Conservation (phyloP, 30 jellyfish, hydroid and myxozoan genomes). For the Clytia hemisphaerica region DNA sequence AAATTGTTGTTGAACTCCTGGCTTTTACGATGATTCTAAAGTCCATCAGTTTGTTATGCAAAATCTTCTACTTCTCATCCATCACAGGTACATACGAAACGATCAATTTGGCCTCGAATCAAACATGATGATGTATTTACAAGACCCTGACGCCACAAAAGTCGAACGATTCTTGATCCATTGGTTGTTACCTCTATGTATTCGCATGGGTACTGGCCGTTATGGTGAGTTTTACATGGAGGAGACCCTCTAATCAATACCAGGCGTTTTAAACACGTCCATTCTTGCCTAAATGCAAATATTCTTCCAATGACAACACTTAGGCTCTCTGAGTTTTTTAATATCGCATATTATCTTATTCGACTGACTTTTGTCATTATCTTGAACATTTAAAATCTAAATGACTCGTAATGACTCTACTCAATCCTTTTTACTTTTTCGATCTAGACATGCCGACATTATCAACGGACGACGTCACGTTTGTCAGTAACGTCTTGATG, state of each 20-base stretch:
- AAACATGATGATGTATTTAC: conserved; percentile 8
- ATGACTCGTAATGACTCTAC: too few species aligned
- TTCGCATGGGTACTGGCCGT: conserved; percentile 87
- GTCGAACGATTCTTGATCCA: conserved; percentile 54
- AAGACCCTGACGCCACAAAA: conserved; percentile 5
- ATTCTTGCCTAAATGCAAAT: neutral
- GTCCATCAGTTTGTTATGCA: too few species aligned
- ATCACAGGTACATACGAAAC: neutral
- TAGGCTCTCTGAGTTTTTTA: neutral
- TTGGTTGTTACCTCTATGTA: conserved; percentile 89
- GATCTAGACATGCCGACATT: conserved; percentile 65
- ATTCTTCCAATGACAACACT: neutral
- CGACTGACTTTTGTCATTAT: neutral
- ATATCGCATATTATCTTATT: neutral
- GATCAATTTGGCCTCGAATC: too few species aligned
- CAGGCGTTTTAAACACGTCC: neutral
- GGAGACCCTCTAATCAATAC: neutral
- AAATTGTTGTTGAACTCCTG: too few species aligned
- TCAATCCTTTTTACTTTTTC: neutral
- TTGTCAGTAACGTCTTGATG: conserved; percentile 50
- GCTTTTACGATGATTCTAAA: too few species aligned
- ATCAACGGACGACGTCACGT: conserved; percentile 45
- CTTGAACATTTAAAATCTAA: neutral
- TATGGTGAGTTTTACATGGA: conserved; percentile 42
- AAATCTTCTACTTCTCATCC: too few species aligned